Evolutionary conservation across 2,888 invertebrate species (phyloP), one percentile per base, ranked within the genome.

Genomic region (Nemoura dubitans): DNA sequence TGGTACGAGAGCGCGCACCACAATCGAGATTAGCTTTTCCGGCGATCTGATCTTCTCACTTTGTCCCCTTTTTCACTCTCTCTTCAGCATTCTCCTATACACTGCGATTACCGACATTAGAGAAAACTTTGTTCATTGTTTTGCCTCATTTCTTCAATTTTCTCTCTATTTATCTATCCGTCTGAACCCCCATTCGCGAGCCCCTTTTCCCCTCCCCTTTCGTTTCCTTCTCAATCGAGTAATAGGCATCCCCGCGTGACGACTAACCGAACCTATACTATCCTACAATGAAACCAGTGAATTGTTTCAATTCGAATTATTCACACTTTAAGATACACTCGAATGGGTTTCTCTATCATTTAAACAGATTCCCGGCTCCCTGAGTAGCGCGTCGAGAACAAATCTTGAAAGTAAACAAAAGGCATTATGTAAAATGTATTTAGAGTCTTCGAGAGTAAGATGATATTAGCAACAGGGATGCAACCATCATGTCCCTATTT

Each of bases 91-190:
- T 59, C 21, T 81, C 82, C 81, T 26, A 3, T 76, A 42, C 82
- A 26, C 76, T 14, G 59, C 86, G 26, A 76, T 83, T 86, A 78
- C 78, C 36, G 82, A 30, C 83, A 30, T 80, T 42, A 59, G 30
- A 76, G 84, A 26, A 86, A 87, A 85, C 86, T 86, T 87, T 86
- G 86, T 83, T 86, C 87, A 88, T 86, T 86, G 87, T 87, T 88
- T 87, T 87, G 88, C 87, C 87, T 87, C 88, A 88, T 88, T 88
- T 88, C 88, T 88, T 87, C 87, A 88, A 88, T 88, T 88, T 87
- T 85, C 87, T 88, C 87, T 88, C 87, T 88, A 88, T 88, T 87
- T 87, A 86, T 88, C 87, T 88, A 81, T 83, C 83, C 80, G 86
- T 85, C 86, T 87, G 81, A 86, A 43, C 81, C 81, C 29, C 81